phyloP scores from a whole-genome alignment of 2,113 vertebrate species.

The Candoia aspera region DNA sequence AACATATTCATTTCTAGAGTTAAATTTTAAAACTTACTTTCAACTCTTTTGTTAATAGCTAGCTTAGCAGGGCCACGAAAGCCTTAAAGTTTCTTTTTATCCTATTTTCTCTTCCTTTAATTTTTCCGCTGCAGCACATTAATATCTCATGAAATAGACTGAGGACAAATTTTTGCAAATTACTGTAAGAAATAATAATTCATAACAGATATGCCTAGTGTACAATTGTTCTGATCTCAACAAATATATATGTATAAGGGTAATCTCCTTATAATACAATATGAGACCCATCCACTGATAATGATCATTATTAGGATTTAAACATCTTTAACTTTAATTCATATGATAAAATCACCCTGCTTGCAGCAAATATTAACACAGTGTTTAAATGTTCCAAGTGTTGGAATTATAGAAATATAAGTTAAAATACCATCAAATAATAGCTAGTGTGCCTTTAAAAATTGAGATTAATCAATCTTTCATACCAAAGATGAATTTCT shows the following conservation, averaged over 20 bases:
- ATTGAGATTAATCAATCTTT: slow-evolving; percentile 67
- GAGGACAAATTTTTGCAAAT: not conserved
- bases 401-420: slow-evolving; percentile 19
- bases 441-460: slow-evolving; percentile 75
- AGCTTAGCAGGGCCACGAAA: not conserved
- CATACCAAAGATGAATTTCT: slow-evolving; percentile 66
- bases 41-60: not conserved
- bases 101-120: not conserved
- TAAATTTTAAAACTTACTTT: not conserved
- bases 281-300: not conserved
- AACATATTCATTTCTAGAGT: not conserved
- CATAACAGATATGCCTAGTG: not conserved
- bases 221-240: not conserved
- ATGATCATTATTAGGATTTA: slow-evolving; percentile 5
- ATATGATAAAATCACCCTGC: slow-evolving; percentile 15
- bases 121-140: not conserved
- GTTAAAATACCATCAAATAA: slow-evolving; percentile 66
- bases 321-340: slow-evolving; percentile 56
- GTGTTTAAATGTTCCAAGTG: slow-evolving; percentile 45
- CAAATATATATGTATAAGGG: not conserved
- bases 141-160: not conserved
- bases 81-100: not conserved
- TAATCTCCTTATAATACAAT: not conserved
- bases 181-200: not conserved
- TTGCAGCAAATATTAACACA: slow-evolving; percentile 22